Evolutionary conservation across 2,797 vertebrate genomes (phyloP), one percentile per base, ranked within the genome.

Genomic region (Anguilla anguilla): DNA sequence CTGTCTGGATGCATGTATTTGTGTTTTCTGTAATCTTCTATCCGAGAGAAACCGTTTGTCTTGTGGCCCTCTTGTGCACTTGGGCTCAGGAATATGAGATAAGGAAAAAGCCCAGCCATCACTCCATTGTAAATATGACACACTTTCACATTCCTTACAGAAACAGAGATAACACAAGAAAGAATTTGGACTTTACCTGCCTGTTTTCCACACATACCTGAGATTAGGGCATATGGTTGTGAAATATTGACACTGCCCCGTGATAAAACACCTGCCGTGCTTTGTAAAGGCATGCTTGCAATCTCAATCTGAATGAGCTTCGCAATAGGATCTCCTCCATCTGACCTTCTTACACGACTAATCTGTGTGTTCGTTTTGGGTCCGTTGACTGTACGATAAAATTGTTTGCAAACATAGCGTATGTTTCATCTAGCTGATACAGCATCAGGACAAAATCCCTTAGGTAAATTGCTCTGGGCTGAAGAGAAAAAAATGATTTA

Each of bases 171-270:
- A 82, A 51, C 46, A 6, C 7, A 82, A n/a, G 79, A 51, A 82
- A 82, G 79, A 82, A 82, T 82, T 82, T 82, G 79, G 79, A 82
- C 79, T 82, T 82, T 51, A 82, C 79, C 79, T 82, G 79, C 43
- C 25, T 51, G 79, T n/a, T 49, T 77, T 25, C 46, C 7, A n/a
- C 22, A 82, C 22, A n/a, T n/a, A 9, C 79, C 46, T n/a, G 79
- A 82, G 79, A 82, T 82, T 82, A 35, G 46, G 7, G 46, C 43
- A 11, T 25, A 82, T 51, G 22, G 46, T 82, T 82, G 25, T 51
- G 79, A 82, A 82, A 82, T 82, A 82, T 22, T 43, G 35, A 79
- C 74, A 79, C 79, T 82, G 46, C 46, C 10, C 43, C 19, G 15
- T 35, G 74, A 77, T 77, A 77, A 77, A 77, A 69, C 64, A 28